phyloP scores from a whole-genome alignment of 2,797 vertebrate genomes.

The Gouania willdenowi region DNA sequence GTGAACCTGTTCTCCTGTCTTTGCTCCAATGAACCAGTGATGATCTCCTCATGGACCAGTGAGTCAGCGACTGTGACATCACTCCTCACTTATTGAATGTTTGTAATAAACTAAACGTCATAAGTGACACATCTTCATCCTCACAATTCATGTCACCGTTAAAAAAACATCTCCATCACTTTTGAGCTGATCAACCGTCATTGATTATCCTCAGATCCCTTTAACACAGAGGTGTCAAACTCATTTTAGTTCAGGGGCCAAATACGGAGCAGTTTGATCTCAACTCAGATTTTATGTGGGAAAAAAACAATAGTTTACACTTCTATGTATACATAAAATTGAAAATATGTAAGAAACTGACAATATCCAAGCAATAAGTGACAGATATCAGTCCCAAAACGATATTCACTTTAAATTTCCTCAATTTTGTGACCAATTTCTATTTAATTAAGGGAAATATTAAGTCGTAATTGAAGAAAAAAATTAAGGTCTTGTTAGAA shows the following conservation, averaged over 20 bases:
- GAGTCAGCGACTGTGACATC: conserved; percentile 43
- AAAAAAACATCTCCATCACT: background rate
- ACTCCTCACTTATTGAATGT: conserved; percentile 3
- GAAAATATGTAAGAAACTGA: too few species aligned
- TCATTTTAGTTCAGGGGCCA: too few species aligned
- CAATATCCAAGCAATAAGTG: too few species aligned
- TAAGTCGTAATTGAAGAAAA: too few species aligned
- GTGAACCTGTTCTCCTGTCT: conserved; percentile 33
- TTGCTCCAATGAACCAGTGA: conserved; percentile 66
- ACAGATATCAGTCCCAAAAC: too few species aligned
- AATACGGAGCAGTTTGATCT: too few species aligned
- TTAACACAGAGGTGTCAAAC: conserved; percentile 36
- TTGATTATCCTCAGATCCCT: conserved; percentile 6
- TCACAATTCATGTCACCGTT: conserved; percentile 8
- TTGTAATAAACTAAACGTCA: conserved; percentile 35
- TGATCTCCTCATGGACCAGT: conserved; percentile 52
- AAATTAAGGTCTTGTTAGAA: too few species aligned
- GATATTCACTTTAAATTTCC: too few species aligned
- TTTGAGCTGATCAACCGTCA: background rate
- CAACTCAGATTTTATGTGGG: background rate
- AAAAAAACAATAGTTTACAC: background rate
- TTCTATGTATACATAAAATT: too few species aligned
- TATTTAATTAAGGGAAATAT: too few species aligned
- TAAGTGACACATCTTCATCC: conserved; percentile 7
- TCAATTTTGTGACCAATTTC: too few species aligned